These are phyloP conservation scores for Gandaritis pyraliata DNA, from an alignment of 2,888 invertebrate species.

Conservation along the genomic window DNA sequence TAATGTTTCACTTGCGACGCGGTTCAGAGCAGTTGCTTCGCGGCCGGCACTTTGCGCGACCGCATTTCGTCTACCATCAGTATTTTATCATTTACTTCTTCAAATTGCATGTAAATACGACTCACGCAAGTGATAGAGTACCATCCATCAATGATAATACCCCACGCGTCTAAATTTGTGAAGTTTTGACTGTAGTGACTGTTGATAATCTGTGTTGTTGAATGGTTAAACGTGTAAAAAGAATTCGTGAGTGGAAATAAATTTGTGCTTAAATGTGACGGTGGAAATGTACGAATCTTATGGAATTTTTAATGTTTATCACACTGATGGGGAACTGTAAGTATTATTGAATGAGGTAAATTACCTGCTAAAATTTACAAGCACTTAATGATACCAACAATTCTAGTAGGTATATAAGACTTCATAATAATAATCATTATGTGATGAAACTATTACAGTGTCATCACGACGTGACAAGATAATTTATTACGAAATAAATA, in stretches of 20 bases:
- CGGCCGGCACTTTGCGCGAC: slow-evolving; percentile 60
- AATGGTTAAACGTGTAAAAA: slow-evolving; percentile 48
- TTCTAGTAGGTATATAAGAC: not conserved
- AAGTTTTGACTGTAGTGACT: slow-evolving; percentile 25
- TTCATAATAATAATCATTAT: slow-evolving; percentile 17
- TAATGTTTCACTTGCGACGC: slow-evolving; percentile 66
- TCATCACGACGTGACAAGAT: slow-evolving; percentile 33
- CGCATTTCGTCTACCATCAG: slow-evolving; percentile 51
- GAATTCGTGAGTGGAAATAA: slow-evolving; percentile 43
- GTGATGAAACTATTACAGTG: slow-evolving; percentile 38
- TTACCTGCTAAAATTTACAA: no score
- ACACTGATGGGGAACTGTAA: slow-evolving; percentile 80
- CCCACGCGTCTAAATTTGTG: slow-evolving; percentile 38
- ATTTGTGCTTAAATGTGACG: slow-evolving; percentile 56
- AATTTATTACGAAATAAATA: slow-evolving; percentile 35
- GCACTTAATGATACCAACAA: no score
- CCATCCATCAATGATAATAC: slow-evolving; percentile 40
- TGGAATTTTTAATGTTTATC: slow-evolving; percentile 67
- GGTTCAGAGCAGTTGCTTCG: slow-evolving; percentile 66
- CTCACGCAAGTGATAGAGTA: slow-evolving; percentile 35
- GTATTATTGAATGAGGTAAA: no score
- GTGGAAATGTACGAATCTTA: slow-evolving; percentile 66
- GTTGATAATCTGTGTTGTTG: slow-evolving; percentile 30
- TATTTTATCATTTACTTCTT: slow-evolving; percentile 44
- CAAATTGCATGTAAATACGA: slow-evolving; percentile 35